Conservation (phyloP, 2,113 vertebrate species). For the Apodemus sylvaticus region DNA sequence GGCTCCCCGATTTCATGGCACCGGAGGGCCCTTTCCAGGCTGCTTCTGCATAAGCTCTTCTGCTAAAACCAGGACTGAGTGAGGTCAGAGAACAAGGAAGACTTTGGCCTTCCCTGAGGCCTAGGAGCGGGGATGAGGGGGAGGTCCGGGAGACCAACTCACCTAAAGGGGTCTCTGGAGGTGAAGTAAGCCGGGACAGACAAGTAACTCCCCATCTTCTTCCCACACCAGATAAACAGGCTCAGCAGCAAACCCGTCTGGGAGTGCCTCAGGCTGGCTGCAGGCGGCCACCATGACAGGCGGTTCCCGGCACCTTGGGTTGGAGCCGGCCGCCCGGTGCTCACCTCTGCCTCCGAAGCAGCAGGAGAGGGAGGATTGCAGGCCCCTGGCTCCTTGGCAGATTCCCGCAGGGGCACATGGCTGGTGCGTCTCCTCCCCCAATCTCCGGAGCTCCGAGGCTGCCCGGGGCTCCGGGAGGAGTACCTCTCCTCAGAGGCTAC, state of each 20-base stretch:
- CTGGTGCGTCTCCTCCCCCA: constrained; percentile 41
- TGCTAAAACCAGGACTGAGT: neutral
- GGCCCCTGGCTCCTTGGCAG: constrained; percentile 70
- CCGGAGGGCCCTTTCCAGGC: neutral
- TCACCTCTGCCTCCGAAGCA: constrained; percentile 82
- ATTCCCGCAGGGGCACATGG: constrained; percentile 74
- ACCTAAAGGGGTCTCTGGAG: constrained; percentile 87
- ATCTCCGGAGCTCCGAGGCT: constrained; percentile 49
- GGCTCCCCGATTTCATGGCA: neutral
- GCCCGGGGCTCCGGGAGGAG: neutral
- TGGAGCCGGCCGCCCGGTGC: constrained; percentile 62
- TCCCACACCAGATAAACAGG: constrained; percentile 80
- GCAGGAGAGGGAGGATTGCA: constrained; percentile 72
- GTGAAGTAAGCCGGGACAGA: constrained; percentile 85
- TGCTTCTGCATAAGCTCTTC: neutral
- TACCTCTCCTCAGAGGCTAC: constrained; percentile 52
- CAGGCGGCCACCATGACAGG: constrained; percentile 84
- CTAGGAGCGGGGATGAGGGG: neutral
- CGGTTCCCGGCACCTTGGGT: constrained; percentile 77
- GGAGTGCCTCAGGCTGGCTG: constrained; percentile 81
- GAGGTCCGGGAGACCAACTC: constrained; percentile 68
- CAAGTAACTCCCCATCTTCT: constrained; percentile 89
- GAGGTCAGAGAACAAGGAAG: constrained; percentile 2
- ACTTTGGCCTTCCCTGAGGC: neutral
- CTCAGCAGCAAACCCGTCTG: constrained; percentile 83